Conservation (phyloP, 2,113 vertebrate species). For the Dendrocopos noguchii region DNA sequence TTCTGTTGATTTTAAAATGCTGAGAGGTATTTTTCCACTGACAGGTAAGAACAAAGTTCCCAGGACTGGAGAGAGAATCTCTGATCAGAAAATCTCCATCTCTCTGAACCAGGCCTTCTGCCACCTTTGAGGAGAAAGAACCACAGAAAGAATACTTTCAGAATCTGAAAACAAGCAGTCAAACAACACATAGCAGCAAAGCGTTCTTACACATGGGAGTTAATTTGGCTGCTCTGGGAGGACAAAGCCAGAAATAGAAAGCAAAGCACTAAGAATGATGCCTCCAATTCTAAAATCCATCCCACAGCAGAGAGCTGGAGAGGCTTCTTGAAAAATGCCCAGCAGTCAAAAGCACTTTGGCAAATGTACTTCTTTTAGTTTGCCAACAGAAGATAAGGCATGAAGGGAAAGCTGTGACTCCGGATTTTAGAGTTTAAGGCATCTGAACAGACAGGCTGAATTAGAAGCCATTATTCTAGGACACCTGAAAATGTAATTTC, state of each 20-base stretch:
- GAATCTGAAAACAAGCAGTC: not conserved
- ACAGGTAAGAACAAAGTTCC: constrained; percentile 94
- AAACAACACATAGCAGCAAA: not conserved
- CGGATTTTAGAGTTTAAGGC: not conserved
- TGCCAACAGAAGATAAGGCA: not conserved
- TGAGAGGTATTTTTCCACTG: constrained; percentile 93
- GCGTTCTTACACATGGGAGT: not conserved
- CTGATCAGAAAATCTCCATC: constrained; percentile 97
- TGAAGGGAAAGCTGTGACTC: not conserved
- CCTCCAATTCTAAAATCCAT: not conserved
- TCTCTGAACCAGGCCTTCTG: constrained; percentile 89
- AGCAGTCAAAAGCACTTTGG: not conserved
- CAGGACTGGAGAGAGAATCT: constrained; percentile 93
- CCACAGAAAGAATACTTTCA: not conserved
- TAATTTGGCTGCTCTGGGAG: not conserved
- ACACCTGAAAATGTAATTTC: not conserved
- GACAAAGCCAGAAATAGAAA: not conserved
- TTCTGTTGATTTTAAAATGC: constrained; percentile 96
- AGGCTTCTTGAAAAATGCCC: not conserved
- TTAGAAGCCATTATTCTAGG: not conserved
- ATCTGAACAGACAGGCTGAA: not conserved
- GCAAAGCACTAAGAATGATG: not conserved
- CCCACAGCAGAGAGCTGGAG: not conserved
- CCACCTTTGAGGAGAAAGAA: constrained; percentile 81
- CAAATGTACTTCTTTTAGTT: not conserved